Evolutionary conservation across 2,888 invertebrate species (phyloP), one percentile per base, ranked within the genome.

Genomic region (Yponomeuta cagnagella): DNA sequence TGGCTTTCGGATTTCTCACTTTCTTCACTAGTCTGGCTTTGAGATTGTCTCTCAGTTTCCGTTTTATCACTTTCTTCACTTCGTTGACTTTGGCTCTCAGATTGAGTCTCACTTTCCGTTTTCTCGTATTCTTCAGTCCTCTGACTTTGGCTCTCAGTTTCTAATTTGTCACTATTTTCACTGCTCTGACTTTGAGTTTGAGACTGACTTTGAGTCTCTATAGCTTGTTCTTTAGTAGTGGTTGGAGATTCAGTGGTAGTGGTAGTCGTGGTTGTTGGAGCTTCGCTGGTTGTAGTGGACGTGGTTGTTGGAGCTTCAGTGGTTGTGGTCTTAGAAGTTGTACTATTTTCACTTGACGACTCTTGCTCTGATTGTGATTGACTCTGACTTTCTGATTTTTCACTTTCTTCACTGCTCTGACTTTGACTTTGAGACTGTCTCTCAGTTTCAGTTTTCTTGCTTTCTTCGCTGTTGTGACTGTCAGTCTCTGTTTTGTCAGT

Each of bases 231-330:
- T 6, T 33, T 65, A 4, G 65, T 65, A 31, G 65, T 48, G 8
- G 64, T 67, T n/a, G 70, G 37, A 12, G 31, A 63, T n/a, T 73
- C 64, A 31, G 69, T 65, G 1, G 52, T 37, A 30, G 67, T 31
- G 3, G 66, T 33, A 10, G 31, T 66, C 3, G 66, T 43, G 5
- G 33, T 10, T 4, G 12, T 48, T n/a, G 68, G 6, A 48, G 30
- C 48, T 48, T 37, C 48, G 5, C 6, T 43, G n/a, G 15, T 68
- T 23, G 43, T 31, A 4, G n/a, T 30, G 3, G 31, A 9, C 5
- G 52, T 12, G 1, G 69, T 69, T 3, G 69, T 30, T 1, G 69
- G 15, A 58, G 63, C 69, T 58, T 52, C 63, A 31, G 52, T 69
- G 8, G 12, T 30, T 2, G 68, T n/a, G 5, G 43, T 43, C 8